These are phyloP conservation scores for Campopleginae sp. DNA, from an alignment of 2,888 invertebrate species.

Conservation along the genomic window DNA sequence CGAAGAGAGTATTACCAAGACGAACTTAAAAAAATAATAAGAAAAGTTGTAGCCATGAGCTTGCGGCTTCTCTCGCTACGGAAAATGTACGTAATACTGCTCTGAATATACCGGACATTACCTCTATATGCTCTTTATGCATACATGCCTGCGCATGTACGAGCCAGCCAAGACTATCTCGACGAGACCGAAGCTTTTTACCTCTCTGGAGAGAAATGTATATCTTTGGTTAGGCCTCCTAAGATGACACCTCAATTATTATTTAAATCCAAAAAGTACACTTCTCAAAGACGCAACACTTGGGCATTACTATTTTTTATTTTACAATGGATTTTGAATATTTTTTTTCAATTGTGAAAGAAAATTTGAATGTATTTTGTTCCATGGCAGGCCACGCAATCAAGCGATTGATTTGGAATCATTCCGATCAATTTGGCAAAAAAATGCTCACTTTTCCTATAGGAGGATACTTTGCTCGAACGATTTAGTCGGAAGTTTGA, in stretches of 20 bases:
- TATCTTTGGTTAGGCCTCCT: background rate
- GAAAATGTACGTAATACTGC: slow-evolving; percentile 19
- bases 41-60: background rate
- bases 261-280: background rate
- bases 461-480: too few species aligned
- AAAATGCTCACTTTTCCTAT: too few species aligned
- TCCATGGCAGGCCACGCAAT: too few species aligned
- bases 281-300: background rate
- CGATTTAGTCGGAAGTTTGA: too few species aligned
- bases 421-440: too few species aligned
- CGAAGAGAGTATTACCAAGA: slow-evolving; percentile 35
- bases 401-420: background rate
- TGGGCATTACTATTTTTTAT: background rate
- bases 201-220: background rate
- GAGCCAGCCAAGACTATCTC: background rate
- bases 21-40: slow-evolving; percentile 28
- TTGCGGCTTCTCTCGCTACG: slow-evolving; percentile 28
- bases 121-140: background rate
- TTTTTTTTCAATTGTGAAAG: too few species aligned
- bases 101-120: slow-evolving; percentile 1
- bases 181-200: slow-evolving; percentile 4
- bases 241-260: background rate
- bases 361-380: too few species aligned
- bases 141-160: background rate
- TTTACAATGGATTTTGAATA: too few species aligned